Evolutionary conservation across 2,888 invertebrate species (phyloP).

Genomic region (Brachyptera putata): DNA sequence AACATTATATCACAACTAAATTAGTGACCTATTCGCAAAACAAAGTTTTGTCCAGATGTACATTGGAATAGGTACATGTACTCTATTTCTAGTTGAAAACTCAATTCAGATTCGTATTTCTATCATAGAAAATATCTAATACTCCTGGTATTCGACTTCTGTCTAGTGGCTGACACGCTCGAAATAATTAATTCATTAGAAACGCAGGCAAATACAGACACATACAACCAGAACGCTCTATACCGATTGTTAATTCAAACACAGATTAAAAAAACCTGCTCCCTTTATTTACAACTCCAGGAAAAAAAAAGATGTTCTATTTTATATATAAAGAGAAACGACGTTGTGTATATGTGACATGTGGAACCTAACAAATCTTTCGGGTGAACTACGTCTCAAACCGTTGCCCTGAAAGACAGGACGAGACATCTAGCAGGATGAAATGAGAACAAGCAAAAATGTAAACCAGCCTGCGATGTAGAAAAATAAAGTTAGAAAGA

Average conservation of each 20-base stretch:
- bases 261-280: constrained; percentile 20
- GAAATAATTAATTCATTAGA: too few relatives aligned
- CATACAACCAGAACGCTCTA: background rate
- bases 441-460: background rate
- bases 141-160: too few relatives aligned
- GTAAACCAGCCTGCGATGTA: background rate
- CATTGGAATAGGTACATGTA: too few relatives aligned
- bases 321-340: constrained; percentile 18
- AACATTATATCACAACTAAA: too few relatives aligned
- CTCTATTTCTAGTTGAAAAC: too few relatives aligned
- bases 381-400: constrained; percentile 1
- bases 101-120: too few relatives aligned
- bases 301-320: background rate
- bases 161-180: too few relatives aligned
- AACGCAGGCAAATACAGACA: too few relatives aligned
- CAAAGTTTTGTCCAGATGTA: too few relatives aligned
- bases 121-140: too few relatives aligned
- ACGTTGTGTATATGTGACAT: constrained; percentile 19
- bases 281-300: constrained; percentile 18
- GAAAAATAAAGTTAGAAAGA: constrained; percentile 12
- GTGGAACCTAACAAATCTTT: constrained; percentile 17
- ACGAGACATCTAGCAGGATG: background rate
- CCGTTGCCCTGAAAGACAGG: constrained; percentile 12
- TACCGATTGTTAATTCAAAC: constrained; percentile 17
- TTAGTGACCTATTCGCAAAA: too few relatives aligned